A percentile compares a stretch with the other conserved stretches of the same genome.
Evolutionary conservation across 2,113 vertebrate genomes (phyloP).

Genomic region (Pterocles orientalis): DNA sequence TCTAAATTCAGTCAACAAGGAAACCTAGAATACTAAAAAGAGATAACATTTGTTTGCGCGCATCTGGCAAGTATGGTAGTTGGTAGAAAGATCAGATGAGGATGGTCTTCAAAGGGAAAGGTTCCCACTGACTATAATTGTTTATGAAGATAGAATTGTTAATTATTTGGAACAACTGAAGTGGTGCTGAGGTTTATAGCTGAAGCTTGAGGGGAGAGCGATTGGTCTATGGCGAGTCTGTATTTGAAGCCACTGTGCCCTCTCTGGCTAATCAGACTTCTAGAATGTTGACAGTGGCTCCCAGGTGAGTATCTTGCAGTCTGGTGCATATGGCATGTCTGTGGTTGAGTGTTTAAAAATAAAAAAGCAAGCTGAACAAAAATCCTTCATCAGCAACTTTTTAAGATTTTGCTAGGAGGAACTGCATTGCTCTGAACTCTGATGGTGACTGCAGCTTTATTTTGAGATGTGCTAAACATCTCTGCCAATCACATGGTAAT

Average conservation of each 20-base stretch:
- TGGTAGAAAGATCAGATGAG: neutral
- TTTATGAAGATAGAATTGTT: neutral
- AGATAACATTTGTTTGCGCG: neutral
- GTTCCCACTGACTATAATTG: neutral
- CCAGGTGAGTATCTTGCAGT: neutral
- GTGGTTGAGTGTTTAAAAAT: neutral
- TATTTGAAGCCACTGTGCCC: neutral
- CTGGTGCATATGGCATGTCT: neutral
- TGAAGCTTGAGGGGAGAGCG: neutral
- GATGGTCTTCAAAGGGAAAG: neutral
- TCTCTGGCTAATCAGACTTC: neutral
- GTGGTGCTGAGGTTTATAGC: neutral
- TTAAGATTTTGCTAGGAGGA: neutral
- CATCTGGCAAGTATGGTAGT: neutral
- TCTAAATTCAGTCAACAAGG: neutral
- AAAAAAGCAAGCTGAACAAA: neutral
- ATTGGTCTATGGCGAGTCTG: neutral
- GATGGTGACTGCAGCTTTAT: neutral
- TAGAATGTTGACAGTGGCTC: neutral
- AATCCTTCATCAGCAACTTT: neutral
- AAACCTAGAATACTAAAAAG: neutral
- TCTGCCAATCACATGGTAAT: neutral
- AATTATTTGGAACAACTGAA: neutral
- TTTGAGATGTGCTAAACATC: neutral
- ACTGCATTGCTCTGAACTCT: conserved; percentile 1